Percentiles rank a stretch among this genome's conserved stretches.
These are phyloP conservation scores for Pterostichus madidus DNA, from an alignment of 2,888 invertebrate genomes.

Conservation along the genomic window DNA sequence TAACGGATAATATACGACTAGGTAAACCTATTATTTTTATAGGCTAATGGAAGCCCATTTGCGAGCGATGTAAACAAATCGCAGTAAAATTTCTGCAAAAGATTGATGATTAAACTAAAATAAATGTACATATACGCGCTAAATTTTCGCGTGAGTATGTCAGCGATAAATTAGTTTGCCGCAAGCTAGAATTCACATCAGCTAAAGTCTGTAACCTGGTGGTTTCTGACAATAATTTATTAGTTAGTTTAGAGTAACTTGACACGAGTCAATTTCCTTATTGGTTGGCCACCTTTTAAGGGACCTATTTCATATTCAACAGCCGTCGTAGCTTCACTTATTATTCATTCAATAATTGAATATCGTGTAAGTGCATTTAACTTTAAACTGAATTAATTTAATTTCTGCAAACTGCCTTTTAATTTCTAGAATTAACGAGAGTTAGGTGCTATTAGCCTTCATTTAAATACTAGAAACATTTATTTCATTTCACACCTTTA, in stretches of 20 bases:
- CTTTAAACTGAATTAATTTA: conserved; percentile 18
- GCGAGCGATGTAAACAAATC: neutral
- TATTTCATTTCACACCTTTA: neutral
- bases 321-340: conserved; percentile 6
- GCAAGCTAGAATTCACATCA: neutral
- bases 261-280: conserved; percentile 27
- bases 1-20: neutral
- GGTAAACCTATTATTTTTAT: no score
- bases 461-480: neutral
- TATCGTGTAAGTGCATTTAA: conserved; percentile 33
- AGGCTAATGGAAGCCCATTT: neutral
- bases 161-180: conserved; percentile 35
- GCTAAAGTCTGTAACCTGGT: no score
- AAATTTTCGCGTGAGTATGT: conserved; percentile 23
- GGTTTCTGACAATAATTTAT: conserved; percentile 38
- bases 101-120: conserved; percentile 39
- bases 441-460: neutral
- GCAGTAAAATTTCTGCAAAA: conserved; percentile 20
- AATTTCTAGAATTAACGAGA: neutral
- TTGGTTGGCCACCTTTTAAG: conserved; percentile 13
- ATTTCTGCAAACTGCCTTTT: conserved; percentile 1
- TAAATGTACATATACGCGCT: conserved; percentile 13
- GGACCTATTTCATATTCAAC: conserved; percentile 28
- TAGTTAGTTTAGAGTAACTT: conserved; percentile 15
- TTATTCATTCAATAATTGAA: conserved; percentile 50